Base-by-base conservation (phyloP, 2,113 vertebrate genomes). In the Eulemur rufifrons region DNA sequence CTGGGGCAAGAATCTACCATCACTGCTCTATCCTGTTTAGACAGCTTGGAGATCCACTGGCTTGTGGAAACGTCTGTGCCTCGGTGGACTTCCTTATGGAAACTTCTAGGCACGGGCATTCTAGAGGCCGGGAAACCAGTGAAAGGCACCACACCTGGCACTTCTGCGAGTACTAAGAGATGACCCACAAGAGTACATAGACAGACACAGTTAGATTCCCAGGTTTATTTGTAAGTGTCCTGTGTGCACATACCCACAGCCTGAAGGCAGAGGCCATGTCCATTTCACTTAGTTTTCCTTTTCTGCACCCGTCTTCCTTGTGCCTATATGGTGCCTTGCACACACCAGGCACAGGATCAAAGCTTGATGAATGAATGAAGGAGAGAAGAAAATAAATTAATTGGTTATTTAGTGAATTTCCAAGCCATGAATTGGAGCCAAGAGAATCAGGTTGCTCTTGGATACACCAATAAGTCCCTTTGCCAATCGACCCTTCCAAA, bases 391-490 rank as follows among this genome's bases (percentile, higher is more conserved):
- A 82, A 76, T 86, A 4, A 91, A 78, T 86, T 87, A 88, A 84
- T 73, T 69, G 12, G 66, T 84, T 89, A 78, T 54, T 95, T 91
- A 82, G 47, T 91, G 85, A 97, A 94, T 76, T 86, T 37, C 71
- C 52, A 85, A 52, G 69, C 63, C 18, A 54, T 27, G 76, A 88
- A 34, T 54, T 71, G 47, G 56, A 97, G 56, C 80, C 91, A 98
- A 96, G 86, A 86, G 50, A 95, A 95, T 76, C 50, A 92, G 78
- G 78, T 93, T 97, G 86, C 64, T 95, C 95, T 95, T 97, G 86
- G 69, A 96, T 89, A 96, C 89, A 82, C 56, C 76, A 95, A 78
- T 83, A 97, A 95, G 97, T 97, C 61, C 45, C 69, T 96, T 81
- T 84, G 56, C 59, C 96, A 91, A 94, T 94, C 69, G 81, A 91